These are phyloP conservation scores for Mylabris sibirica DNA, from an alignment of 2,888 invertebrate species.

Conservation along the genomic window DNA sequence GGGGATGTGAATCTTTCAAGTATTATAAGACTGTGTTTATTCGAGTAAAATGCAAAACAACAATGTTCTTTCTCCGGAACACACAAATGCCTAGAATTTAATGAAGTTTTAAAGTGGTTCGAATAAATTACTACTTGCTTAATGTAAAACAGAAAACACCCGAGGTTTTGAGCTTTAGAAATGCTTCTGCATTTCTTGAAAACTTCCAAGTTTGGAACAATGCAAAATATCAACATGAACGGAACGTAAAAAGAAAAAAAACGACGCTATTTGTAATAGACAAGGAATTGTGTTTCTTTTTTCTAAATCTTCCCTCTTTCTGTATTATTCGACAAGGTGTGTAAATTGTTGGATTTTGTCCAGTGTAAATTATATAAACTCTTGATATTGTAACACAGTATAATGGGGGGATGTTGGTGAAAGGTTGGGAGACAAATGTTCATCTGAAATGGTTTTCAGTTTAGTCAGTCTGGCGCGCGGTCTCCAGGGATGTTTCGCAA, in stretches of 20 bases:
- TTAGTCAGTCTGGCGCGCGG: slow-evolving; percentile 45
- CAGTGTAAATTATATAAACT: slow-evolving; percentile 12
- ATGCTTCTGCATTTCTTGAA: slow-evolving; percentile 1
- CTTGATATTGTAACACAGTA: slow-evolving; percentile 21
- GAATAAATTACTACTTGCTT: slow-evolving; percentile 27
- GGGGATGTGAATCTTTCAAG: slow-evolving; percentile 14
- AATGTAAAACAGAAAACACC: slow-evolving; percentile 20
- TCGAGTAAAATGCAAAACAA: slow-evolving; percentile 32
- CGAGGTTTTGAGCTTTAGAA: not conserved
- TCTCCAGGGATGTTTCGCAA: slow-evolving; percentile 48
- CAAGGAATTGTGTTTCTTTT: not conserved
- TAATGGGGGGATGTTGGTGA: slow-evolving; percentile 28
- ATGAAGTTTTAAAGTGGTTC: slow-evolving; percentile 31
- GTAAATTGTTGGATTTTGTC: not conserved
- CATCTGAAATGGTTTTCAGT: slow-evolving; percentile 44
- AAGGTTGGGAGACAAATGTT: slow-evolving; percentile 45
- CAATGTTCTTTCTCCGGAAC: slow-evolving; percentile 22
- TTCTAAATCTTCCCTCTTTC: not conserved
- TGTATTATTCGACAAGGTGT: not conserved
- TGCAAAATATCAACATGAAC: not conserved
- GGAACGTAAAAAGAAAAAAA: not conserved
- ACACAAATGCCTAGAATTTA: slow-evolving; percentile 29
- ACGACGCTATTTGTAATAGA: not conserved
- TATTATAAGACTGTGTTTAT: slow-evolving; percentile 27
- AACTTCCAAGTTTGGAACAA: not conserved